Conservation (phyloP, 2,888 invertebrate species). For the Achlya flavicornis region DNA sequence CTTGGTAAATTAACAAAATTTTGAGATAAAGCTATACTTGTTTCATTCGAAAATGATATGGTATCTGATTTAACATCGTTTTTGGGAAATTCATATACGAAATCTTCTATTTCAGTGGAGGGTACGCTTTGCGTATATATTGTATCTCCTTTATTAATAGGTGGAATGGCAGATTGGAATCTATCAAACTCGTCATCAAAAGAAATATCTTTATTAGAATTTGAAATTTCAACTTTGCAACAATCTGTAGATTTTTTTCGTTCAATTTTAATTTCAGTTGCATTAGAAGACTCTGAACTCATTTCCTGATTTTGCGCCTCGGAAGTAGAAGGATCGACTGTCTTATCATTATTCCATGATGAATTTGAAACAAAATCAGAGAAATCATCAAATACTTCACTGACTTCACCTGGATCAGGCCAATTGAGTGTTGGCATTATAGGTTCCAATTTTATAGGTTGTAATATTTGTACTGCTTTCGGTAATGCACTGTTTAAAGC, state of each 20-base stretch:
- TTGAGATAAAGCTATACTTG: constrained; percentile 43
- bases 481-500: constrained; percentile 30
- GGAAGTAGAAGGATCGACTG: constrained; percentile 15
- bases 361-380: constrained; percentile 69
- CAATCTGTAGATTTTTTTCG: constrained; percentile 10
- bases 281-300: constrained; percentile 9
- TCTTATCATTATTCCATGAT: constrained; percentile 45
- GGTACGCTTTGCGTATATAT: constrained; percentile 24
- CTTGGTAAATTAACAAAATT: constrained; percentile 37
- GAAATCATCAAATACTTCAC: constrained; percentile 74
- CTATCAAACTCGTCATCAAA: constrained; percentile 75
- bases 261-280: constrained; percentile 22
- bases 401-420: constrained; percentile 80
- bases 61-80: constrained; percentile 50
- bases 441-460: constrained; percentile 74
- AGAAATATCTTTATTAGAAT: constrained; percentile 28
- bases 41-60: constrained; percentile 50
- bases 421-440: constrained; percentile 75
- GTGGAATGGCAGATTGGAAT: constrained; percentile 71
- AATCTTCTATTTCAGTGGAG: constrained; percentile 35
- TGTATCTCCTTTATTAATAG: constrained; percentile 26
- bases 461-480: constrained; percentile 59
- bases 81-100: constrained; percentile 45
- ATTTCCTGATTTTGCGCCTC: constrained; percentile 22
- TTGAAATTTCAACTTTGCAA: constrained; percentile 18